These are phyloP conservation scores for Marronus borbonicus DNA, from an alignment of 2,888 invertebrate genomes.

Conservation along the genomic window DNA sequence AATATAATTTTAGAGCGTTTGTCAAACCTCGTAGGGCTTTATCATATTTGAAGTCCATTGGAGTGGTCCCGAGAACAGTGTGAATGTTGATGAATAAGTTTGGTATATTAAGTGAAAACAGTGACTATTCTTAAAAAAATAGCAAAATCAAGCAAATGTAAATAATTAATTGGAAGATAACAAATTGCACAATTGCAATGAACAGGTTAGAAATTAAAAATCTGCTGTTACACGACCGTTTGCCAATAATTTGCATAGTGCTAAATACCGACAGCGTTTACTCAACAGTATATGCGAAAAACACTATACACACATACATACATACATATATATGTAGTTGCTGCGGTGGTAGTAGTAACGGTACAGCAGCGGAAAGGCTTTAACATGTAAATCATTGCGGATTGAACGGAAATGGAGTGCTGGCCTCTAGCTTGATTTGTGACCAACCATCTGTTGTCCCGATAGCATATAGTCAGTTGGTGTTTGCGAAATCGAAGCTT, in stretches of 20 bases:
- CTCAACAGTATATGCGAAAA: not conserved
- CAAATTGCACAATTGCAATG: no score
- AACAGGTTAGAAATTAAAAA: no score
- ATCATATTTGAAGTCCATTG: no score
- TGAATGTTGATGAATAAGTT: no score
- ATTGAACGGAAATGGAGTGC: slow-evolving; percentile 39
- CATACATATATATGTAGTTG: slow-evolving; percentile 23
- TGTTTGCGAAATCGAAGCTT: slow-evolving; percentile 17
- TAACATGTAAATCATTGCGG: slow-evolving; percentile 44
- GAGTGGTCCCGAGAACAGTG: no score
- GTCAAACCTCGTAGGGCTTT: no score
- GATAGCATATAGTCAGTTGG: slow-evolving; percentile 3
- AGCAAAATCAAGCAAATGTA: no score
- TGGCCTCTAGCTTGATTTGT: slow-evolving; percentile 31
- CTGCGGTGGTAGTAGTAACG: slow-evolving; percentile 11
- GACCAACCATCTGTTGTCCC: slow-evolving; percentile 20
- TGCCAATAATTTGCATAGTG: not conserved
- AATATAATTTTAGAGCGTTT: no score
- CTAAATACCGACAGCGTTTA: no score
- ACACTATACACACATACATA: not conserved
- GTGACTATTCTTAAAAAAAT: no score
- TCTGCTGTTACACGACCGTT: not conserved
- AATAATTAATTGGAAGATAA: no score
- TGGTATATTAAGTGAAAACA: no score
- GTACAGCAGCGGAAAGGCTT: slow-evolving; percentile 15